A percentile compares a stretch with the other conserved stretches of the same genome.
Conservation (phyloP, 2,888 invertebrate species). For the Chymomyza procnemis region DNA sequence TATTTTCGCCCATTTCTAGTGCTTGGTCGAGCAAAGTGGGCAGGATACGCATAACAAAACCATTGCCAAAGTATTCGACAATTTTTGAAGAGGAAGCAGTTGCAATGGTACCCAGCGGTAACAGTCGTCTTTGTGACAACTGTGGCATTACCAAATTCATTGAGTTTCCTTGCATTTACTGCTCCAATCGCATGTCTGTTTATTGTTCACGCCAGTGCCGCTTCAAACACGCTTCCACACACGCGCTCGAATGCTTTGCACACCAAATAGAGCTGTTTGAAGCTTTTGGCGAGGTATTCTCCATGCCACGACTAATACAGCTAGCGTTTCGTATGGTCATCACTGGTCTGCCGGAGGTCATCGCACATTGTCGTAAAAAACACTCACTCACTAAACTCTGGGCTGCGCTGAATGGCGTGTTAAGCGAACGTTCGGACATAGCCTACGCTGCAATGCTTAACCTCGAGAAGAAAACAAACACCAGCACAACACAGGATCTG, state of each 20-base stretch:
- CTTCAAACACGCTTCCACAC: slow-evolving; percentile 60
- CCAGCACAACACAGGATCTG: slow-evolving; percentile 44
- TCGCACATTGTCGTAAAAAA: slow-evolving; percentile 62
- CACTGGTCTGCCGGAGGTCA: slow-evolving; percentile 58
- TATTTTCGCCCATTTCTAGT: slow-evolving; percentile 24
- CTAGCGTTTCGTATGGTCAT: slow-evolving; percentile 61
- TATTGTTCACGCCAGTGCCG: slow-evolving; percentile 64
- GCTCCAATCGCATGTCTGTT: slow-evolving; percentile 63
- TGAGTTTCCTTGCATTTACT: slow-evolving; percentile 64
- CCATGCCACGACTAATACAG: slow-evolving; percentile 58
- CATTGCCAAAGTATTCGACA: slow-evolving; percentile 45
- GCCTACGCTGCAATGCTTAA: slow-evolving; percentile 57
- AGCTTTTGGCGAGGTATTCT: slow-evolving; percentile 53
- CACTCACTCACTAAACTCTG: slow-evolving; percentile 60
- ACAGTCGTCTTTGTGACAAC: slow-evolving; percentile 58
- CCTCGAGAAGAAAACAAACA: slow-evolving; percentile 45
- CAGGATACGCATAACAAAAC: slow-evolving; percentile 50
- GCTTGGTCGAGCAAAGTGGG: slow-evolving; percentile 60
- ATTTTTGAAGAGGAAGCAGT: slow-evolving; percentile 57
- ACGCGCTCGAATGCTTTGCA: slow-evolving; percentile 60
- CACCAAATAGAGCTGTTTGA: slow-evolving; percentile 64
- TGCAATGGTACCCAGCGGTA: slow-evolving; percentile 58
- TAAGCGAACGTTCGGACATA: slow-evolving; percentile 55
- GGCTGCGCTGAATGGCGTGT: slow-evolving; percentile 57
- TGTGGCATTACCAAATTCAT: slow-evolving; percentile 61